A percentile compares a stretch with the other conserved stretches of the same genome.
phyloP scores from a whole-genome alignment of 23 tunicate genomes.

The Oikopleura dioica region DNA sequence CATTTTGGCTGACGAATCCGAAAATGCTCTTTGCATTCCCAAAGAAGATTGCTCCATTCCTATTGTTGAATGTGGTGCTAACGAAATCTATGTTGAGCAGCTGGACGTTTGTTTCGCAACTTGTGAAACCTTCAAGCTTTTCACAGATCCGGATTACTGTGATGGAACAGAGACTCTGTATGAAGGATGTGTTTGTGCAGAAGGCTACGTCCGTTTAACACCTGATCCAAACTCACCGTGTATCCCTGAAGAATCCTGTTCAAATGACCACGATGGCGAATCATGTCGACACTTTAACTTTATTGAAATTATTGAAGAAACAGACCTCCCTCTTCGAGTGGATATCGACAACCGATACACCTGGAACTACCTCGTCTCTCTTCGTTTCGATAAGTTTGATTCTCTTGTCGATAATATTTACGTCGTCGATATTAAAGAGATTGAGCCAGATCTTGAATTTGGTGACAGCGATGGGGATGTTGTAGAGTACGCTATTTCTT shows the following conservation, averaged over 20 bases:
- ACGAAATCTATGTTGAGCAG: neutral
- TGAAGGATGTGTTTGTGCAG: neutral
- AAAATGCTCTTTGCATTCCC: no score
- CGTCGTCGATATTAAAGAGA: neutral
- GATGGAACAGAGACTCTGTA: neutral
- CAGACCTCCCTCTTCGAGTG: neutral
- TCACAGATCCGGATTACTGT: neutral
- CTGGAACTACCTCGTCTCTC: neutral
- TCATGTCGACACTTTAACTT: neutral
- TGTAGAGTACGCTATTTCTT: neutral
- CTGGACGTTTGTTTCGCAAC: neutral
- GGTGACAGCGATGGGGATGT: neutral
- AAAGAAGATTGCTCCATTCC: no score
- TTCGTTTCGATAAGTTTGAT: neutral
- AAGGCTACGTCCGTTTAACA: neutral
- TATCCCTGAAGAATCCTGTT: neutral
- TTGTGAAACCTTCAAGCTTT: neutral
- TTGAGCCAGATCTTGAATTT: neutral
- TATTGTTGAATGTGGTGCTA: neutral
- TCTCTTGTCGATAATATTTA: neutral
- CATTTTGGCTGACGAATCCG: neutral
- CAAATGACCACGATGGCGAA: neutral
- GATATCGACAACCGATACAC: neutral
- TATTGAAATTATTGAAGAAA: neutral
- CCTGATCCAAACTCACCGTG: neutral